A percentile compares a stretch with the other conserved stretches of the same genome.
These are phyloP conservation scores for Caenorhabditis tropicalis DNA, from an alignment of 1,140 invertebrate genomes.

Conservation along the genomic window DNA sequence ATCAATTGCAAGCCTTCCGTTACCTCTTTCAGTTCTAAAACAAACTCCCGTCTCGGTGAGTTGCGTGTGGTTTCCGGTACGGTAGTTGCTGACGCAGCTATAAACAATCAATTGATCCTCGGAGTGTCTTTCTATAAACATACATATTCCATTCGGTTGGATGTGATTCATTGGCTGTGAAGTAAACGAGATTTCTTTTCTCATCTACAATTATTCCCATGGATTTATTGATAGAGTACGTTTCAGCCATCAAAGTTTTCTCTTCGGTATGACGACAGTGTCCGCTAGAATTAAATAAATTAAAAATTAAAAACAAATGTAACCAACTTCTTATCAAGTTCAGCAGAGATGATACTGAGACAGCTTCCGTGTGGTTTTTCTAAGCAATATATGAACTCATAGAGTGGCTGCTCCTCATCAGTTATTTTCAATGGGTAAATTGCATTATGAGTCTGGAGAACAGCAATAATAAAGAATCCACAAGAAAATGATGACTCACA, in stretches of 20 bases:
- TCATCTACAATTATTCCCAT: slow-evolving; percentile 57
- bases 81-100: slow-evolving; percentile 73
- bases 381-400: slow-evolving; percentile 41
- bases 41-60: slow-evolving; percentile 45
- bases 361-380: slow-evolving; percentile 25
- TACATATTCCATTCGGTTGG: slow-evolving; percentile 54
- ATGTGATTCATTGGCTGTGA: slow-evolving; percentile 58
- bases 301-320: background rate
- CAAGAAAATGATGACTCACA: background rate
- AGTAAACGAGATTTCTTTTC: slow-evolving; percentile 62
- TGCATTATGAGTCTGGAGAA: slow-evolving; percentile 37
- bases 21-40: slow-evolving; percentile 79
- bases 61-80: background rate
- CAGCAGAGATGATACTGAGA: background rate
- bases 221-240: slow-evolving; percentile 43
- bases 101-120: slow-evolving; percentile 50
- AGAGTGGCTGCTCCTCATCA: background rate
- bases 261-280: slow-evolving; percentile 46
- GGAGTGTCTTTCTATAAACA: slow-evolving; percentile 40
- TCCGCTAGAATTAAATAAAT: background rate
- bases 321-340: background rate
- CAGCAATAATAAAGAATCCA: background rate
- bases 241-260: slow-evolving; percentile 59
- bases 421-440: slow-evolving; percentile 12
- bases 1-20: slow-evolving; percentile 14